Evolutionary conservation across 2,888 invertebrate species (phyloP).

Genomic region (Odontomyia ornata): DNA sequence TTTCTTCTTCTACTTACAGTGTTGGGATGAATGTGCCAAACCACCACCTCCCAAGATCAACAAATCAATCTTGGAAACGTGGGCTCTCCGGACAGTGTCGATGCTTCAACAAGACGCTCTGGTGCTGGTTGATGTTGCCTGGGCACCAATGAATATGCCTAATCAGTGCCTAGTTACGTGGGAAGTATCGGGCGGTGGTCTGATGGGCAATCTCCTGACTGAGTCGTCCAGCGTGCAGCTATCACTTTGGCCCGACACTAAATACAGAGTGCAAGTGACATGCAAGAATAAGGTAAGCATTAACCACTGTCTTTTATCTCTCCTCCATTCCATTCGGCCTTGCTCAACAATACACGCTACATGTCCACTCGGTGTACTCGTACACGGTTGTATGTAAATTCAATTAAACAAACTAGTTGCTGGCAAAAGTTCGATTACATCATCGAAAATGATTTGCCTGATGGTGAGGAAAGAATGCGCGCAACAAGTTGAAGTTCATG

Average conservation of each 20-base stretch:
- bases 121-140: conserved; percentile 62
- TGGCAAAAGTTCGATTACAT: conserved; percentile 20
- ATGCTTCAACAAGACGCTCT: conserved; percentile 62
- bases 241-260: conserved; percentile 63
- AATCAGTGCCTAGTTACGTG: conserved; percentile 63
- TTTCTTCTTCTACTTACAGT: conserved; percentile 55
- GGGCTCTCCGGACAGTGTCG: conserved; percentile 59
- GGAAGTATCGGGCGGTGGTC: conserved; percentile 63
- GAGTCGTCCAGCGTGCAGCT: conserved; percentile 63
- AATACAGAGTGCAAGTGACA: conserved; percentile 63
- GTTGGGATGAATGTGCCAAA: conserved; percentile 62
- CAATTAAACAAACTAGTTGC: conserved; percentile 25
- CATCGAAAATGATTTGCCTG: neutral
- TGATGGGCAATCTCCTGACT: conserved; percentile 63
- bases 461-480: neutral
- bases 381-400: conserved; percentile 10
- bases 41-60: conserved; percentile 56
- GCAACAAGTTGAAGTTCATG: conserved; percentile 12
- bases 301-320: neutral
- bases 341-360: no score
- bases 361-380: neutral
- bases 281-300: conserved; percentile 63
- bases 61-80: conserved; percentile 59
- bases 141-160: conserved; percentile 58
- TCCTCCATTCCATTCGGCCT: no score